These are phyloP conservation scores for Cuniculus paca DNA, from an alignment of 2,797 vertebrate genomes.

Conservation along the genomic window DNA sequence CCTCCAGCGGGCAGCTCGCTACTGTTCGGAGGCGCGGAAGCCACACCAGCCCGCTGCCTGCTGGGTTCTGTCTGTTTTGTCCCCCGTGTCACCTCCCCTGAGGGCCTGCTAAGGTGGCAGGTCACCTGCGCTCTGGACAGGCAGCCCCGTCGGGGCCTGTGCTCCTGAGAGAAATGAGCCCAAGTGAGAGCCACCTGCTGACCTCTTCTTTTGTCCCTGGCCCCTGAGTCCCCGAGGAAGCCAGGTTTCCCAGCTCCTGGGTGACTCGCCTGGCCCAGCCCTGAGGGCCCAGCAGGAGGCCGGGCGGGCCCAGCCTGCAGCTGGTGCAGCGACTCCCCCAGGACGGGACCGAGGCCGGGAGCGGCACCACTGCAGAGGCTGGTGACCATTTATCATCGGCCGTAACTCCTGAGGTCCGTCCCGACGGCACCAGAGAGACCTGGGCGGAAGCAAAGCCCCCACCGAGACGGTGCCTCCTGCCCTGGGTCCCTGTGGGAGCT, in stretches of 20 bases:
- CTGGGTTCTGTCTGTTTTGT: neutral
- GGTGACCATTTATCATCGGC: neutral
- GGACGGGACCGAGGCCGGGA: neutral
- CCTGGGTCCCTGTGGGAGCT: neutral
- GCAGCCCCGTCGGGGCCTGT: neutral
- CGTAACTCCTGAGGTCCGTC: neutral
- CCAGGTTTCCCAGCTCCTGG: neutral
- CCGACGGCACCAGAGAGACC: neutral
- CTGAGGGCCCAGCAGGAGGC: neutral
- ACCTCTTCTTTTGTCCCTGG: too few species aligned
- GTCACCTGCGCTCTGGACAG: slow-evolving; percentile 29
- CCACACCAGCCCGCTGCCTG: neutral
- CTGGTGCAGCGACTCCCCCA: neutral
- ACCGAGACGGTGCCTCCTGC: neutral
- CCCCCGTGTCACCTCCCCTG: neutral
- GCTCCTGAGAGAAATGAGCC: neutral
- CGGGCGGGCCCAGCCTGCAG: neutral
- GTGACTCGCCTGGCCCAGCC: neutral
- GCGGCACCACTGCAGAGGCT: accelerated
- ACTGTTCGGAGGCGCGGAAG: neutral
- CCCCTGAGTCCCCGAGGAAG: neutral
- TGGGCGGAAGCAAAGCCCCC: accelerated
- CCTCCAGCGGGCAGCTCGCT: neutral
- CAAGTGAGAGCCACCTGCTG: accelerated
- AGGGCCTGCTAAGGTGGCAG: neutral